phyloP scores from a whole-genome alignment of 2,113 vertebrate genomes.

The Toxostoma redivivum region DNA sequence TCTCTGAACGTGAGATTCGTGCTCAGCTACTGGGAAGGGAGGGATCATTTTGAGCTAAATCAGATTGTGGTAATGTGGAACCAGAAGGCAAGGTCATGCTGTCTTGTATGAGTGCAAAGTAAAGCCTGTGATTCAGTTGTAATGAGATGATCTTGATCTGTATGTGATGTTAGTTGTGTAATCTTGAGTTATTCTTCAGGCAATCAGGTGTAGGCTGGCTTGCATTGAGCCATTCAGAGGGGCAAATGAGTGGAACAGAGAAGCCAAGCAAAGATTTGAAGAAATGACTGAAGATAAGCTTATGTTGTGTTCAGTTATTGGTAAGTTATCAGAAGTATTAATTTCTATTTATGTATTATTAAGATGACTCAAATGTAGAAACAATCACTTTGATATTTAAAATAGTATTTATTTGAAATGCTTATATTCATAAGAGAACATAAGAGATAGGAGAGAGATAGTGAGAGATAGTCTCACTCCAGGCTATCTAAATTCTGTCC shows the following conservation, averaged over 20 bases:
- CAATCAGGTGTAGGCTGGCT: slow-evolving; percentile 83
- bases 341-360: neutral
- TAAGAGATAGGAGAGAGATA: too few species aligned
- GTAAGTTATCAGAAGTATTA: slow-evolving; percentile 61
- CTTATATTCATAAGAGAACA: neutral
- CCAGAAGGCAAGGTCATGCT: neutral
- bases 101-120: neutral
- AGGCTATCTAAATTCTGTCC: neutral
- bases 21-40: neutral
- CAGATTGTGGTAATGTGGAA: neutral
- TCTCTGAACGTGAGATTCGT: neutral
- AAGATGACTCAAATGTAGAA: neutral
- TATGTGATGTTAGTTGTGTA: neutral
- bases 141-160: neutral
- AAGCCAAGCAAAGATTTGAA: slow-evolving; percentile 79
- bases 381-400: neutral
- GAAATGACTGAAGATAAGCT: slow-evolving; percentile 77
- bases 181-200: slow-evolving; percentile 69
- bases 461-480: too few species aligned
- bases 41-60: neutral
- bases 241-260: slow-evolving; percentile 73
- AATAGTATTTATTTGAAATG: neutral
- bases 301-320: slow-evolving; percentile 75
- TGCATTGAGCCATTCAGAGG: slow-evolving; percentile 72
- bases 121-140: neutral